Percentiles rank a stretch among this genome's conserved stretches.
Evolutionary conservation across 1,140 invertebrate species (phyloP).

Genomic region (Pygmarrhopalites habei): DNA sequence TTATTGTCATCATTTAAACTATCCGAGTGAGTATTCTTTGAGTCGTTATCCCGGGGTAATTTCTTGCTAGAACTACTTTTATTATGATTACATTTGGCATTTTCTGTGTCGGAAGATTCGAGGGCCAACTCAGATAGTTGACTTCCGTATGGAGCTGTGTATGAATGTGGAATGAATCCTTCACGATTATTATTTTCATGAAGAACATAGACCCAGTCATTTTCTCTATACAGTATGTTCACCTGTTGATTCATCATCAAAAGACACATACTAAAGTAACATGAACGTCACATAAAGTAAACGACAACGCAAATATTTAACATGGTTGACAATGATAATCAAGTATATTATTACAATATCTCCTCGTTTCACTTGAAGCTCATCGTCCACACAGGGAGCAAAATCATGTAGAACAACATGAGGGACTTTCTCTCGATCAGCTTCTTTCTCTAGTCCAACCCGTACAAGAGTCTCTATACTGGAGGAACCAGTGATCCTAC

Average conservation of each 20-base stretch:
- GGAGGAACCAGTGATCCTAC: slow-evolving; percentile 86
- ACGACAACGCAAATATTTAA: no score
- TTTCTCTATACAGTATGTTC: slow-evolving; percentile 86
- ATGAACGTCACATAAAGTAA: no score
- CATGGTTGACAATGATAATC: no score
- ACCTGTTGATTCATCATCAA: no score
- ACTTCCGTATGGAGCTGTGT: slow-evolving; percentile 73
- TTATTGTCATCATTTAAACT: not conserved
- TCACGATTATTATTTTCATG: slow-evolving; percentile 67
- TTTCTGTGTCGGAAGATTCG: slow-evolving; percentile 1
- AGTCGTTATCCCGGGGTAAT: slow-evolving; percentile 58
- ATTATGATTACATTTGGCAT: slow-evolving; percentile 3
- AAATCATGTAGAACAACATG: slow-evolving; percentile 92
- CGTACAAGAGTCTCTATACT: slow-evolving; percentile 89
- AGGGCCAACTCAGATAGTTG: slow-evolving; percentile 47
- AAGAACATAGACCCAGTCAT: slow-evolving; percentile 95
- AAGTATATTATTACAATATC: slow-evolving; percentile 42
- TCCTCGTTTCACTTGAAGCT: slow-evolving; percentile 70
- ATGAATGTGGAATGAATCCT: slow-evolving; percentile 90
- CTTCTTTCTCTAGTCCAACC: slow-evolving; percentile 90
- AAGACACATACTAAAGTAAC: slow-evolving; percentile 13
- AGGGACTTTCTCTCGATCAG: slow-evolving; percentile 73
- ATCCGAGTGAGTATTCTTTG: slow-evolving; percentile 8
- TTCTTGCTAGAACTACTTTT: slow-evolving; percentile 55
- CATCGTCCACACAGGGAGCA: slow-evolving; percentile 88